A percentile compares a stretch with the other conserved stretches of the same genome.
Evolutionary conservation across 2,113 vertebrate species (phyloP).

Genomic region (Furnarius figulus): DNA sequence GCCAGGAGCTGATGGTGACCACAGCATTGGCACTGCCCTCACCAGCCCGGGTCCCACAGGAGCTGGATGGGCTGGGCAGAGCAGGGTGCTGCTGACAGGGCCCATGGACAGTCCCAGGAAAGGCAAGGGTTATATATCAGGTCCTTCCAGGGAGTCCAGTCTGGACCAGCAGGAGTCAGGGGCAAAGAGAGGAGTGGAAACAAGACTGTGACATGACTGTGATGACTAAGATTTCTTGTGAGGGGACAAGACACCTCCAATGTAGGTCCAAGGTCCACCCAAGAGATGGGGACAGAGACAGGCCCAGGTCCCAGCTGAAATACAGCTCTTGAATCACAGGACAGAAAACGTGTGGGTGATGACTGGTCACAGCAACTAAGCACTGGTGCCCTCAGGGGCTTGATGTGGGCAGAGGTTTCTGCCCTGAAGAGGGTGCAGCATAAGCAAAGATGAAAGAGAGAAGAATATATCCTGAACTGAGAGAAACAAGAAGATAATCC

Average conservation of each 20-base stretch:
- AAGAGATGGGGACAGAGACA: background rate
- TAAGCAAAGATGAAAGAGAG: background rate
- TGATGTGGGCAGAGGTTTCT: background rate
- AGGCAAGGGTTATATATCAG: background rate
- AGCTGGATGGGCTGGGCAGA: background rate
- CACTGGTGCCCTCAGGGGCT: background rate
- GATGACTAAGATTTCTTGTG: too few species aligned
- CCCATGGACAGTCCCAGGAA: background rate
- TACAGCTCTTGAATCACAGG: background rate
- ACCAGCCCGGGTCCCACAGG: fast-evolving
- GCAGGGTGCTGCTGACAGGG: background rate
- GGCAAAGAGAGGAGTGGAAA: background rate
- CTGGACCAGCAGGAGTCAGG: background rate
- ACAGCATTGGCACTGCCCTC: background rate
- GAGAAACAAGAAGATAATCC: background rate
- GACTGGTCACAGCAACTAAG: background rate
- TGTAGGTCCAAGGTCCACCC: background rate
- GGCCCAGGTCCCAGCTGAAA: background rate
- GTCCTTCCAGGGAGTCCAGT: background rate
- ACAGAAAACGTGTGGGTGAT: background rate
- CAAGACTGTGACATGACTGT: background rate
- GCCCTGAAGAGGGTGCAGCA: background rate
- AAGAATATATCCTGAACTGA: background rate
- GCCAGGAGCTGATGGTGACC: background rate
- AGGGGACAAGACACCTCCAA: background rate